phyloP scores from a whole-genome alignment of 1,140 invertebrate genomes.

The Fopius arisanus region DNA sequence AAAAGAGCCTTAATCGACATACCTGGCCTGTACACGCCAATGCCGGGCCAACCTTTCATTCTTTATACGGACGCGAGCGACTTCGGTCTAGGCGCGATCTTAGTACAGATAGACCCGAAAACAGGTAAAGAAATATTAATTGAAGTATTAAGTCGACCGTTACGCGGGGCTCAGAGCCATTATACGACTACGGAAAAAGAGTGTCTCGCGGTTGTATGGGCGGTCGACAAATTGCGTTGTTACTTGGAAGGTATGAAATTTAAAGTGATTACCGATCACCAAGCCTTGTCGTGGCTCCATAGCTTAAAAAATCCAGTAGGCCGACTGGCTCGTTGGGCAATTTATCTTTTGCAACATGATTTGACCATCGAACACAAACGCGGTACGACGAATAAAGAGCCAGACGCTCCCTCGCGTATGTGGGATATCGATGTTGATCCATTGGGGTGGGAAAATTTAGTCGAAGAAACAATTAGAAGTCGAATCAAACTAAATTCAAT shows the following conservation, averaged over 20 bases:
- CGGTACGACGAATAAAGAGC: constrained; percentile 35
- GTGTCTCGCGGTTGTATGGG: constrained; percentile 59
- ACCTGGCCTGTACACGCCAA: too few species aligned
- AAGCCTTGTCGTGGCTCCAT: constrained; percentile 58
- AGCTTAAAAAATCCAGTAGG: constrained; percentile 53
- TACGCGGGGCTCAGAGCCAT: constrained; percentile 46
- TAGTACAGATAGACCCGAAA: constrained; percentile 34
- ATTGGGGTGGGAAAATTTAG: constrained; percentile 6
- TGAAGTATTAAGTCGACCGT: constrained; percentile 51
- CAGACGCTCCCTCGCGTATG: constrained; percentile 27
- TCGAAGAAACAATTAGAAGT: constrained; percentile 21
- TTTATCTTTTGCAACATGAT: constrained; percentile 35
- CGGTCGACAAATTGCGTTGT: constrained; percentile 54
- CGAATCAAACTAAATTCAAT: constrained; percentile 21
- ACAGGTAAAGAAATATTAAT: constrained; percentile 45
- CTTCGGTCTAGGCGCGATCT: constrained; percentile 30
- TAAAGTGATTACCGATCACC: constrained; percentile 61
- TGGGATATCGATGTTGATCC: constrained; percentile 25
- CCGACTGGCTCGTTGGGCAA: constrained; percentile 58
- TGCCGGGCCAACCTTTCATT: too few species aligned
- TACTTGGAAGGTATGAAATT: constrained; percentile 60
- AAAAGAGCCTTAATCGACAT: too few species aligned
- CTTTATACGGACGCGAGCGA: not conserved
- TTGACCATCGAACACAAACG: constrained; percentile 39
- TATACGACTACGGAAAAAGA: constrained; percentile 59